These are phyloP conservation scores for Myathropa florea DNA, from an alignment of 2,888 invertebrate species.

Conservation along the genomic window DNA sequence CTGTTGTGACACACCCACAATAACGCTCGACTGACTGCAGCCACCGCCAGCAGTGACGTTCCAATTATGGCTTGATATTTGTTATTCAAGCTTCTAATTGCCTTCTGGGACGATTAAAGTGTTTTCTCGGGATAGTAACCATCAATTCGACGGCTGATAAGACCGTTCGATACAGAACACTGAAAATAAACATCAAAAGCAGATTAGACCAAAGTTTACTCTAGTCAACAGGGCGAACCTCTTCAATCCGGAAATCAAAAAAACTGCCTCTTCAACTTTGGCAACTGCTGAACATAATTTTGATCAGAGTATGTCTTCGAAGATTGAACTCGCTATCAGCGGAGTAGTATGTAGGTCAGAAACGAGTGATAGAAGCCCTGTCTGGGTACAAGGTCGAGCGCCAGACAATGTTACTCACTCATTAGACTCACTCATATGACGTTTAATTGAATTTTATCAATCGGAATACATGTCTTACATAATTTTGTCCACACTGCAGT, in stretches of 20 bases:
- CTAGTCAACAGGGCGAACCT: not conserved
- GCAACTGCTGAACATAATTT: not conserved
- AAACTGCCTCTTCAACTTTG: not conserved
- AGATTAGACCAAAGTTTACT: not conserved
- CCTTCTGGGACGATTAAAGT: not conserved
- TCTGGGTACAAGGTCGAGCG: not conserved
- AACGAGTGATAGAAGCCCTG: not conserved
- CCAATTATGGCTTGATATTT: not conserved
- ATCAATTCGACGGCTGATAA: not conserved
- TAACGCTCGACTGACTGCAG: not conserved
- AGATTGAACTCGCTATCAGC: not conserved
- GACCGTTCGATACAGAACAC: not conserved
- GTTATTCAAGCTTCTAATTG: not conserved
- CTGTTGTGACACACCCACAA: not conserved
- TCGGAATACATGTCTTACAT: not conserved
- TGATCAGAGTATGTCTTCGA: not conserved
- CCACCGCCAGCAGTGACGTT: not conserved
- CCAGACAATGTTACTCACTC: not conserved
- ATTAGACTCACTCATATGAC: no score
- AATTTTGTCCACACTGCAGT: not conserved
- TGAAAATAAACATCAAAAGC: not conserved
- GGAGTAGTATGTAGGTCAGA: not conserved
- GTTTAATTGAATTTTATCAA: not conserved
- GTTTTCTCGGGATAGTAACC: not conserved
- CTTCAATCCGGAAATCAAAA: not conserved